Base-by-base conservation (phyloP, 2,113 vertebrate species). In the Channa argus region DNA sequence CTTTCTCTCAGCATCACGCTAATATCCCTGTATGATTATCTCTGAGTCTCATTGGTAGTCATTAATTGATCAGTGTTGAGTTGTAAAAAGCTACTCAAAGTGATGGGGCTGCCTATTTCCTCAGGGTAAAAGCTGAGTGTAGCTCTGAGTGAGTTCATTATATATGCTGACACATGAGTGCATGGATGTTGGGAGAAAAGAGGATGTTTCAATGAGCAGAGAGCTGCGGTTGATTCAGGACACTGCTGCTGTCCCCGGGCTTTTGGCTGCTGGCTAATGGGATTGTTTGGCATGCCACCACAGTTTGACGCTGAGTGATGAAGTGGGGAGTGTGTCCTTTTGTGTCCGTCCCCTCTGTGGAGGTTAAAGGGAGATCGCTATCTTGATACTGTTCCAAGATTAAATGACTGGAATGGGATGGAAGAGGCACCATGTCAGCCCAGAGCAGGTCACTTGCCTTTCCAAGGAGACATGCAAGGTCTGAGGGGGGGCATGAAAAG, bases 351-450 rank as follows among this genome's bases (percentile, higher is more conserved):
- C 88, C 74, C 74, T 83, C 74, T n/a, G 37, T 85, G 72, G 89
- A 92, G 91, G 91, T 92, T 83, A 90, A 88, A 84, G 84, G 86
- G 83, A 90, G 83, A 85, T 86, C 67, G 6, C 86, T 77, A 74
- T 84, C 89, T 91, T 91, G 92, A 91, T 88, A 74, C 81, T 39
- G 84, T 84, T 93, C 91, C 89, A 91, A 89, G 90, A 93, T 89
- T 87, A 91, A 93, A 91, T 88, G 91, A 90, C 88, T 87, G 53
- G 64, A 79, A 79, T 83, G 72, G 76, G 73, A 83, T 79, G 64
- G 80, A 63, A 73, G 77, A 67, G 81, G 72, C 79, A 73, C 55
- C 39, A 47, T 80, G 80, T 86, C 64, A 68, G 66, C 47, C 14
- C 24, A 55, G 36, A 81, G 66, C 69, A 60, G 76, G 85, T 73